Conservation (phyloP, 2,888 invertebrate genomes). For the Hyppa rectilinea region DNA sequence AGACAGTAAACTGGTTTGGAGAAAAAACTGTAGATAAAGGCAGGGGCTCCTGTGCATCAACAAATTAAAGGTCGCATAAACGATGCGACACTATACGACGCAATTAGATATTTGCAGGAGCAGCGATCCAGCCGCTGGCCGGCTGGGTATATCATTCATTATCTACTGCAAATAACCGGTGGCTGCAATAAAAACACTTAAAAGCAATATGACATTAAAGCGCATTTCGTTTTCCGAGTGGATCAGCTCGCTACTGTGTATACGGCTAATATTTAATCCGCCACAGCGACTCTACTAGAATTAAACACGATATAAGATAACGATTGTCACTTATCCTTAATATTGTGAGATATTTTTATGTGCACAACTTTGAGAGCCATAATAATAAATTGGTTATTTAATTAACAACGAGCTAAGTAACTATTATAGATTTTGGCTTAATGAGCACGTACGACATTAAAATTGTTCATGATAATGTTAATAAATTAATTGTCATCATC, state of each 20-base stretch:
- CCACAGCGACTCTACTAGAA: slow-evolving; percentile 62
- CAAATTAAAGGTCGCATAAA: slow-evolving; percentile 84
- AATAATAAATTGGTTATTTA: slow-evolving; percentile 41
- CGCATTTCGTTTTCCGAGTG: slow-evolving; percentile 58
- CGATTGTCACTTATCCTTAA: slow-evolving; percentile 53
- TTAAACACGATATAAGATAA: slow-evolving; percentile 68
- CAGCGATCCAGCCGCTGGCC: slow-evolving; percentile 59
- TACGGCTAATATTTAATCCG: slow-evolving; percentile 70
- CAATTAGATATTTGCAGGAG: slow-evolving; percentile 81
- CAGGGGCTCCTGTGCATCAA: slow-evolving; percentile 74
- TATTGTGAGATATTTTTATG: slow-evolving; percentile 49
- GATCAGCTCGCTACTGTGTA: slow-evolving; percentile 69
- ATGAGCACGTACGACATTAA: slow-evolving; percentile 21
- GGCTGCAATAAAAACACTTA: slow-evolving; percentile 53
- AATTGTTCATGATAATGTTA: slow-evolving; percentile 21
- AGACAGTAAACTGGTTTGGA: slow-evolving; percentile 83
- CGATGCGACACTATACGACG: slow-evolving; percentile 75
- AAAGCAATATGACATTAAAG: slow-evolving; percentile 63
- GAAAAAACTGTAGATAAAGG: slow-evolving; percentile 75
- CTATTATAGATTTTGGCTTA: slow-evolving; percentile 39
- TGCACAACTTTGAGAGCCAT: slow-evolving; percentile 29
- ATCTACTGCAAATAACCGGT: slow-evolving; percentile 68
- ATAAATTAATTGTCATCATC: slow-evolving; percentile 36
- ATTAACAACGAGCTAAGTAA: slow-evolving; percentile 39
- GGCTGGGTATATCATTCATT: slow-evolving; percentile 76